Evolutionary conservation across 2,888 invertebrate genomes (phyloP).

Genomic region (Punctoribates punctum): DNA sequence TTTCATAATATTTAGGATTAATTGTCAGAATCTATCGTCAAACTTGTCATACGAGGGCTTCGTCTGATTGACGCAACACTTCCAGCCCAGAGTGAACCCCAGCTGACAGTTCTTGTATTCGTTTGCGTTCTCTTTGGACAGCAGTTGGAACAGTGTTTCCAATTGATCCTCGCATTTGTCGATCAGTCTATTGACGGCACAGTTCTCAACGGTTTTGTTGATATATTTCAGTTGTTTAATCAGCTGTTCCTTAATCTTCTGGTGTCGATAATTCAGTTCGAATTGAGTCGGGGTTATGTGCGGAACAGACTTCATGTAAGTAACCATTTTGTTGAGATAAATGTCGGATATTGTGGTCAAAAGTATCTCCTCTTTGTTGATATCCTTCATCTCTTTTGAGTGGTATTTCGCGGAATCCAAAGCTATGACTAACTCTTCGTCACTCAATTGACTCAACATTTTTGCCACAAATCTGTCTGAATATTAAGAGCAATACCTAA

Average conservation of each 20-base stretch:
- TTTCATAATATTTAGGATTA: neutral
- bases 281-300: slow-evolving; percentile 19
- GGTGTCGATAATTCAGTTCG: neutral
- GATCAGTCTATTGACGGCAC: slow-evolving; percentile 7
- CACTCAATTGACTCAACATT: neutral
- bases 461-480: too few species aligned
- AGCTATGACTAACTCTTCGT: neutral
- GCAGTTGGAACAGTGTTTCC: neutral
- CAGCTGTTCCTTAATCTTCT: neutral
- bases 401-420: neutral
- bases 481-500: too few species aligned
- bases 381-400: neutral
- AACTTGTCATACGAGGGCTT: neutral
- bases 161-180: neutral
- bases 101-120: slow-evolving; percentile 19
- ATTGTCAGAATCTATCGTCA: slow-evolving; percentile 25
- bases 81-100: slow-evolving; percentile 19
- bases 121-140: neutral
- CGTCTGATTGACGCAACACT: neutral
- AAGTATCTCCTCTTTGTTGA: neutral
- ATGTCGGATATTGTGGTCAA: neutral
- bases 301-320: slow-evolving; percentile 20
- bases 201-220: neutral
- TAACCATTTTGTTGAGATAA: neutral
- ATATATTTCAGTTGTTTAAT: neutral